Conservation (phyloP, 2,113 vertebrate genomes). For the Artemisiospiza belli region DNA sequence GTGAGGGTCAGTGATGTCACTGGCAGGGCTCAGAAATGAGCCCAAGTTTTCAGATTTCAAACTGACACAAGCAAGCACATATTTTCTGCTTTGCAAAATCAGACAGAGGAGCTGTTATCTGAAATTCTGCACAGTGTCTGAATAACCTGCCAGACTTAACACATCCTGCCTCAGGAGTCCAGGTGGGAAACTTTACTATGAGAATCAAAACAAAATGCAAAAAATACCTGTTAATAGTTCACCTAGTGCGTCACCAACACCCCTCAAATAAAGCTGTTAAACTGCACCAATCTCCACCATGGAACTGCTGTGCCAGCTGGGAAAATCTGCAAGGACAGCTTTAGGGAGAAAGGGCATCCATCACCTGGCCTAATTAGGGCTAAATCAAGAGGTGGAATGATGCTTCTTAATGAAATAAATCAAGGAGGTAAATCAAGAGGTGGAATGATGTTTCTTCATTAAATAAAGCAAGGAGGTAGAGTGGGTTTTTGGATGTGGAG, state of each 20-base stretch:
- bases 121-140: slow-evolving; percentile 24
- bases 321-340: background rate
- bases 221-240: slow-evolving; percentile 41
- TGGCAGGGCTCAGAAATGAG: background rate
- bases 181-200: slow-evolving; percentile 59
- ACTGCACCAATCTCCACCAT: background rate
- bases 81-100: slow-evolving; percentile 29
- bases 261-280: slow-evolving; percentile 27
- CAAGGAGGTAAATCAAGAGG: background rate
- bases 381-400: background rate
- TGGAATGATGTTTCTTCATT: background rate
- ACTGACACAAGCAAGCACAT: background rate
- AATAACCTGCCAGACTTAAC: slow-evolving; percentile 55
- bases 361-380: background rate
- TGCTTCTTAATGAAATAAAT: background rate
- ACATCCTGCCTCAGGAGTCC: slow-evolving; percentile 58
- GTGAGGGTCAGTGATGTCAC: background rate
- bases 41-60: background rate
- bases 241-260: background rate
- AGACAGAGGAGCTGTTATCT: slow-evolving; percentile 55
- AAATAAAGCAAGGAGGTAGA: background rate
- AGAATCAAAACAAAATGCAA: slow-evolving; percentile 39
- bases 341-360: background rate
- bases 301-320: background rate
- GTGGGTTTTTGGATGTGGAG: background rate